phyloP scores from a whole-genome alignment of 2,113 vertebrate species.

The Carettochelys insculpta region DNA sequence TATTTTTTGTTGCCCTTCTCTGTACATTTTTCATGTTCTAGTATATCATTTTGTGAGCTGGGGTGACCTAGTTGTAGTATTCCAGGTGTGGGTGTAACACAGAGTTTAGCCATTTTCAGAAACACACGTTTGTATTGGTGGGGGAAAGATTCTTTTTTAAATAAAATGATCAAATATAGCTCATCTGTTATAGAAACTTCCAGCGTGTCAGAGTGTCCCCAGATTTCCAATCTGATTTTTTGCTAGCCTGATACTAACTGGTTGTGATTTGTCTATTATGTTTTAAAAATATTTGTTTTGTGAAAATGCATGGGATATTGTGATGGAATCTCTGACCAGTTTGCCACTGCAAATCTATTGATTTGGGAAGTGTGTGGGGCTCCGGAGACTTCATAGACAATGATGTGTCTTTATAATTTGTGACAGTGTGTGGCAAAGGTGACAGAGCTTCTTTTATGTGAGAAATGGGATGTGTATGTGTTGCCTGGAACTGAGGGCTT shows the following conservation, averaged over 20 bases:
- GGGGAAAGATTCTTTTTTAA: background rate
- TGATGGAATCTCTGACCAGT: background rate
- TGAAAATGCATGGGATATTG: background rate
- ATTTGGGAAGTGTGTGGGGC: background rate
- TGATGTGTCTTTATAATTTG: background rate
- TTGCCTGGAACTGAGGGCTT: background rate
- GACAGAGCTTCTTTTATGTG: background rate
- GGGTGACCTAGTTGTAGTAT: too few relatives aligned
- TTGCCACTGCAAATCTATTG: background rate
- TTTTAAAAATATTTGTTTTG: background rate
- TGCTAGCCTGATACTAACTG: background rate
- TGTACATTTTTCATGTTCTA: background rate
- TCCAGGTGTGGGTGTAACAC: too few relatives aligned
- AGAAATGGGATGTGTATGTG: background rate
- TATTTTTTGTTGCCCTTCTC: background rate
- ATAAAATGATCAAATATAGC: background rate
- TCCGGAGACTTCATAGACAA: background rate
- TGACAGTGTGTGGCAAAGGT: background rate
- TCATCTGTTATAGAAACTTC: background rate
- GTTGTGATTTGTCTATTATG: background rate
- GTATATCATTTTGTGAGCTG: background rate
- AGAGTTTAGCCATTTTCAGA: background rate
- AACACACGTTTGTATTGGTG: background rate
- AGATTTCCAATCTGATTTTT: background rate
- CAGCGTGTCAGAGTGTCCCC: background rate